phyloP scores from a whole-genome alignment of 2,113 vertebrate species.

The Panthera leo region DNA sequence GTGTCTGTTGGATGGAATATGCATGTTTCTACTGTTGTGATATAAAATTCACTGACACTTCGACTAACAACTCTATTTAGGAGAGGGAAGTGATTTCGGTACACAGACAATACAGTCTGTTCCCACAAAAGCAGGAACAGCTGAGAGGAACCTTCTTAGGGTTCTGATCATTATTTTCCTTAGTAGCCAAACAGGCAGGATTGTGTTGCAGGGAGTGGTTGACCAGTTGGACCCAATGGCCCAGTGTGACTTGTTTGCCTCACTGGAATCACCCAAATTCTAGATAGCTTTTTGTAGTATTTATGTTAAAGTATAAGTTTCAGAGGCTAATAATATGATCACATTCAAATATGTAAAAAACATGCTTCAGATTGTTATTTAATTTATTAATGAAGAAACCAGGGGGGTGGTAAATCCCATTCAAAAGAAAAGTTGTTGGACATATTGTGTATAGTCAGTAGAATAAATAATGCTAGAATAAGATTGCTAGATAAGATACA shows the following conservation, averaged over 20 bases:
- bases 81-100: background rate
- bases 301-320: background rate
- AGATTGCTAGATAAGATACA: background rate
- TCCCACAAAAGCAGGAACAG: background rate
- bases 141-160: background rate
- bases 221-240: background rate
- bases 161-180: background rate
- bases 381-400: background rate
- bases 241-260: background rate
- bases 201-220: background rate
- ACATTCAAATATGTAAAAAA: background rate
- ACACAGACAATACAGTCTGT: background rate
- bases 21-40: background rate
- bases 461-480: background rate
- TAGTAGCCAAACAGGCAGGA: background rate
- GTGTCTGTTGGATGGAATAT: background rate
- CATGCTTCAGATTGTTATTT: background rate
- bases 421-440: background rate
- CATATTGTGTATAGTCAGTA: background rate
- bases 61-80: background rate
- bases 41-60: background rate
- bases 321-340: background rate
- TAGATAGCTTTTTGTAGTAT: background rate
- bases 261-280: background rate
- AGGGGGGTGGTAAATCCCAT: background rate